Percentiles rank a stretch among this genome's conserved stretches.
These are phyloP conservation scores for Mellivora capensis DNA, from an alignment of 2,113 vertebrate species.

Conservation along the genomic window DNA sequence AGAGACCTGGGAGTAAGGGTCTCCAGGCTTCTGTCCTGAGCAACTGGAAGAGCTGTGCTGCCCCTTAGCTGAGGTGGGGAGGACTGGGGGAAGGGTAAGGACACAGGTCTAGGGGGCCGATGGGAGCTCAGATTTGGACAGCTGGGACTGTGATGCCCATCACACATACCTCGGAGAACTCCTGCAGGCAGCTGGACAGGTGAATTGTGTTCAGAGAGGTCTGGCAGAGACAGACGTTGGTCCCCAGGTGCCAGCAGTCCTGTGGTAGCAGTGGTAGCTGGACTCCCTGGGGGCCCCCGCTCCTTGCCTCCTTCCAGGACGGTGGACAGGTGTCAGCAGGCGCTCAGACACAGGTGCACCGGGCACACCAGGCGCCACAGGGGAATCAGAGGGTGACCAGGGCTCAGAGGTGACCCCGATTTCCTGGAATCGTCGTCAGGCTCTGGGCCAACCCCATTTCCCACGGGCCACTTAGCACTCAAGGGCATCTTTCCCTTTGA, in stretches of 20 bases:
- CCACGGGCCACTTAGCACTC: neutral
- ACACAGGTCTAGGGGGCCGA: neutral
- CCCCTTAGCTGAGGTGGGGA: neutral
- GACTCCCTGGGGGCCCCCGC: neutral
- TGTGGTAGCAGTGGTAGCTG: neutral
- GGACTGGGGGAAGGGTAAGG: neutral
- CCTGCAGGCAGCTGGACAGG: neutral
- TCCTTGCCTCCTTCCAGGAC: neutral
- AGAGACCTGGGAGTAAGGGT: neutral
- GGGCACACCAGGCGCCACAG: neutral
- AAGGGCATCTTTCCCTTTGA: slow-evolving; percentile 43
- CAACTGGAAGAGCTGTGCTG: neutral
- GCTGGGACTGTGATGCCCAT: neutral
- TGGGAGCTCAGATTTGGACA: neutral
- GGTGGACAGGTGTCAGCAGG: slow-evolving; percentile 44
- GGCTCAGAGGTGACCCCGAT: neutral
- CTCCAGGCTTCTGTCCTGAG: neutral
- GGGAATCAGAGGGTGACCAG: neutral
- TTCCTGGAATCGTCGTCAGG: neutral
- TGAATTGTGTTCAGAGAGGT: neutral
- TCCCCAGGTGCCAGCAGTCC: neutral
- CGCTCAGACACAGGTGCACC: neutral
- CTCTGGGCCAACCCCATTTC: neutral
- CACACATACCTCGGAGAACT: neutral
- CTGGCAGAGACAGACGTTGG: neutral